Evolutionary conservation across 2,888 invertebrate genomes (phyloP), one percentile per base, ranked within the genome.

Genomic region (Campopleginae sp.): DNA sequence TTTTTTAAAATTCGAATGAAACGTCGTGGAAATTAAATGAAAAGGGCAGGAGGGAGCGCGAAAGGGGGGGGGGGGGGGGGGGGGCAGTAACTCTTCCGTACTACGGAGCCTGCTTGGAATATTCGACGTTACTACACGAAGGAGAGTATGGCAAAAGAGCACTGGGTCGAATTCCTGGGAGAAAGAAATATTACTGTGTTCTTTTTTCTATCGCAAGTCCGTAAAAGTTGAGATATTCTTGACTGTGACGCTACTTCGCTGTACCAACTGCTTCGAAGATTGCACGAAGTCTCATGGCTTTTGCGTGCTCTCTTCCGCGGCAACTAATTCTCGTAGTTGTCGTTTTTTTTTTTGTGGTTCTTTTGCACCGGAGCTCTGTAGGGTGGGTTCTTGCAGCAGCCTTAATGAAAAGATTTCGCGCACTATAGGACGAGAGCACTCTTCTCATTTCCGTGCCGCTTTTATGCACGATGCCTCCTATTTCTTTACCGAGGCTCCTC

Each of bases 81-180:
- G 23, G 46, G 65, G 23, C 74, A 66, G 72, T 79, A 46, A 78
- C 68, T 46, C 44, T 75, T 76, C 46, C 31, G 42, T 63, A 63
- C 74, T 54, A 77, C 72, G 6, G 19, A 31, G 7, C 17, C 42
- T 68, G 10, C 23, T 38, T 58, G 42, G 8, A 42, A 68, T 77
- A 70, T 76, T 70, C 38, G n/a, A 61, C 17, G 46, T 70, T 46
- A n/a, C 70, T 65, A 38, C 46, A 38, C 63, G 48, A 48, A 2
- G 33, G 31, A 65, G 23, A 33, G 51, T 65, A 48, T 7, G n/a
- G 23, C 65, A 80, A 58, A 85, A 86, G 86, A 85, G 87, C 87
- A 85, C 84, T 85, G 65, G 86, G 77, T 88, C 85, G 81, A 85
- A 88, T 89, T 83, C 82, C 84, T 83, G 71, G 65, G n/a, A 76